phyloP scores from a whole-genome alignment of 2,888 invertebrate genomes.

The Papilio protenor region DNA sequence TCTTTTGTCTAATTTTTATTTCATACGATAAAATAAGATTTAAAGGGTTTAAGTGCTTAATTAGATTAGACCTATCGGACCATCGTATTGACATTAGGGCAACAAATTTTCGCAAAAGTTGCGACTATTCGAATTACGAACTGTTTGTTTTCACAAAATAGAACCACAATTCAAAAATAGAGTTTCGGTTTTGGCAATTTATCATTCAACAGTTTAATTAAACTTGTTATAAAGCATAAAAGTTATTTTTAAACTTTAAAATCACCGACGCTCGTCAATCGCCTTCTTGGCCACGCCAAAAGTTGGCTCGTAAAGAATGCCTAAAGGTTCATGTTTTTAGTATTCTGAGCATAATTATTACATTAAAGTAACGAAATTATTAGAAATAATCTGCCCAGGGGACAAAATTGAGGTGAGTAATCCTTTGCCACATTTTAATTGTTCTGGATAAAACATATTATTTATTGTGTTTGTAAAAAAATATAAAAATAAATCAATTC shows the following conservation, averaged over 20 bases:
- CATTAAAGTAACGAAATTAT: not conserved
- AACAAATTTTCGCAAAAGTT: not conserved
- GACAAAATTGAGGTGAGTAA: not conserved
- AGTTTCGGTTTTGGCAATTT: not conserved
- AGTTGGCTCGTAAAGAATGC: not conserved
- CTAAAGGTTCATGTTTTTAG: not conserved
- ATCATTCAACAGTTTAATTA: constrained; percentile 15
- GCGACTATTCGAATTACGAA: not conserved
- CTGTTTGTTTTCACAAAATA: not conserved
- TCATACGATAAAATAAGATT: not conserved
- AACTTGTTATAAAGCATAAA: constrained; percentile 15
- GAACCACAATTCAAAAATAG: not conserved
- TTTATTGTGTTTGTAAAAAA: not conserved
- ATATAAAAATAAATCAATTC: not conserved
- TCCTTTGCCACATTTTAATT: no score
- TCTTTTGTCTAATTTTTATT: not conserved
- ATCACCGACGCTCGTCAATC: constrained; percentile 9
- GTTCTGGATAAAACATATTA: not conserved
- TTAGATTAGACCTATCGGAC: not conserved
- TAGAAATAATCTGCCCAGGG: not conserved
- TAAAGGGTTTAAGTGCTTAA: not conserved
- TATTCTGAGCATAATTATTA: not conserved
- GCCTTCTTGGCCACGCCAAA: not conserved
- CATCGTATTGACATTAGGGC: not conserved
- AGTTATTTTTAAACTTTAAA: constrained; percentile 1